phyloP scores from a whole-genome alignment of 2,797 vertebrate species.

The Schizothorax lantsangensis region DNA sequence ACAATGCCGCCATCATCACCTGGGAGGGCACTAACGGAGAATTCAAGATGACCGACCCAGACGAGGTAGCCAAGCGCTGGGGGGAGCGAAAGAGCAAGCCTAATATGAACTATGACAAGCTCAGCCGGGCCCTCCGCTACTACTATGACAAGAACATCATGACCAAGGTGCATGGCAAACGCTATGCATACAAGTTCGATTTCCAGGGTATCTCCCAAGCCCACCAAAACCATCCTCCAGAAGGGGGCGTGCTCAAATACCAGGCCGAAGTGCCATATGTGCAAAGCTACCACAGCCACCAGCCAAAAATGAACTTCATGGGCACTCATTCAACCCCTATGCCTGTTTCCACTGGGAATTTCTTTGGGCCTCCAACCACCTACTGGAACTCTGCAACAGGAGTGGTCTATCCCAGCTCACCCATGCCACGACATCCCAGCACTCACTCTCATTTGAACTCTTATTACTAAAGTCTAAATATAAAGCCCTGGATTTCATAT shows the following conservation, averaged over 20 bases:
- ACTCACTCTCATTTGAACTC: conserved; percentile 81
- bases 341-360: conserved; percentile 77
- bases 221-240: conserved; percentile 80
- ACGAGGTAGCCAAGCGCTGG: conserved; percentile 87
- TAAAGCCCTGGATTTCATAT: conserved; percentile 22
- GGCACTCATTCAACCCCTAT: conserved; percentile 72
- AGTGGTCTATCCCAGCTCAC: conserved; percentile 77
- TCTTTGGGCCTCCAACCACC: conserved; percentile 72
- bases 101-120: conserved; percentile 82
- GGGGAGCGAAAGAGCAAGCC: conserved; percentile 85
- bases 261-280: conserved; percentile 77
- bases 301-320: conserved; percentile 87
- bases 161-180: conserved; percentile 88
- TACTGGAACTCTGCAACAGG: conserved; percentile 82
- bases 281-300: conserved; percentile 82
- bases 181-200: conserved; percentile 89
- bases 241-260: conserved; percentile 78
- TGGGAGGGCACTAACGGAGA: conserved; percentile 87
- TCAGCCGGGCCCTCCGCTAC: conserved; percentile 84
- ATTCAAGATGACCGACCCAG: conserved; percentile 89
- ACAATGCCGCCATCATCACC: conserved; percentile 81
- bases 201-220: conserved; percentile 87
- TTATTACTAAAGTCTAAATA: conserved; percentile 73
- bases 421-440: conserved; percentile 78
- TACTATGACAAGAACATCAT: conserved; percentile 92